Base-by-base conservation (phyloP, 2,113 vertebrate species). In the Leiothrix lutea region DNA sequence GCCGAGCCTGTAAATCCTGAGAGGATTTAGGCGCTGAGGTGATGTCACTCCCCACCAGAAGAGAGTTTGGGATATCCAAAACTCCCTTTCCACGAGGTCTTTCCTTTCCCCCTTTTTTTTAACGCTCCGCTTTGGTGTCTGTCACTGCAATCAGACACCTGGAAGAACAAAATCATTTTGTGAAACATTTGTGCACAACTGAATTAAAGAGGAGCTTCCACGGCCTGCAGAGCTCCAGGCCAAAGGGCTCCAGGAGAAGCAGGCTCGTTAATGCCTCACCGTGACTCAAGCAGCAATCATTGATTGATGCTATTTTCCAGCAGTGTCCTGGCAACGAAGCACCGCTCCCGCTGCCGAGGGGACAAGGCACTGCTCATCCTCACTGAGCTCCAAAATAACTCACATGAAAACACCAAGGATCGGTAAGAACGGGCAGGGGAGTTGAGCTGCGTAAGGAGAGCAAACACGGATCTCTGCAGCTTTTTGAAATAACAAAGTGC, bases 331-430 rank as follows among this genome's bases (percentile, higher is more conserved):
- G 85, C 54, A 80, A 65, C 83, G 20, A 21, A 25, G 44, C 42
- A 4, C 19, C 12, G 24, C 61, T 7, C 31, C 33, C 7, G 28
- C 61, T 17, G 31, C 31, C 3, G 8, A 45, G 75, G 64, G 64
- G 60, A 33, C 26, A 9, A 15, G 1, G 2, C 58, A 0, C 22
- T 25, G 81, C 78, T 66, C 64, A 11, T 35, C 61, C 58, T 50
- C 0, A 3, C 0, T 4, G 14, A 69, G n/a, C 1, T 40, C 4
- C 33, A 51, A 78, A 92, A 62, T 4, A 38, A 36, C 1, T 11
- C 3, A 3, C 21, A 3, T 0, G 0, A 65, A 69, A 22, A 1
- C 61, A 51, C 1, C 14, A 4, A 26, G 67, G n/a, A 16, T 2
- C 12, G 40, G 8, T 11, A 13, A 44, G 21, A 31, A 56, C 0